Percentiles rank a stretch among this genome's conserved stretches.
Conservation (phyloP, 2,797 vertebrate genomes). For the Micrastur ruficollis region DNA sequence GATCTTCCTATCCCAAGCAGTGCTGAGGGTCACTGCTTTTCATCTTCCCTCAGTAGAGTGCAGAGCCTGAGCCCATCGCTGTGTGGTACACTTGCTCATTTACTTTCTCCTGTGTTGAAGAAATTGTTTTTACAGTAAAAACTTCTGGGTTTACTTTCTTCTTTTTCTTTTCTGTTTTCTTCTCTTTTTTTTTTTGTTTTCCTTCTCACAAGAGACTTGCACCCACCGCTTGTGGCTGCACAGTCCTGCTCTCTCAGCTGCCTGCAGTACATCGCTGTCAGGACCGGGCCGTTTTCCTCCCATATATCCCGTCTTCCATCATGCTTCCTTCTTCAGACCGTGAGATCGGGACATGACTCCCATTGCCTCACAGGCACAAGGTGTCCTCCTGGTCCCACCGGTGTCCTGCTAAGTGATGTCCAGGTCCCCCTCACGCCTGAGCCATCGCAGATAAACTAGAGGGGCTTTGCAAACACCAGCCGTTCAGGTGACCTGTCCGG, state of each 20-base stretch:
- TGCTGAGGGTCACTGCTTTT: background rate
- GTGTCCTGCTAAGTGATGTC: accelerated
- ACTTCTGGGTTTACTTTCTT: too few relatives aligned
- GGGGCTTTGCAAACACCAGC: background rate
- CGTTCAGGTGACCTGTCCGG: background rate
- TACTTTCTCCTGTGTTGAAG: background rate
- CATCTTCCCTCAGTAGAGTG: background rate
- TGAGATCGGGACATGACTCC: background rate
- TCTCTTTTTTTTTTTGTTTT: background rate
- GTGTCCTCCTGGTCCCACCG: background rate
- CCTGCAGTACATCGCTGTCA: background rate
- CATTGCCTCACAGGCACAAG: too few relatives aligned
- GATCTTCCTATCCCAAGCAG: background rate
- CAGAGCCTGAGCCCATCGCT: background rate
- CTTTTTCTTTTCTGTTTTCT: too few relatives aligned
- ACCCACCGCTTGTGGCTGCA: background rate
- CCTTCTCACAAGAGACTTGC: background rate
- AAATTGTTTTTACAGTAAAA: too few relatives aligned
- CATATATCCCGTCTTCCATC: background rate
- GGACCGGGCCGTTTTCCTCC: background rate
- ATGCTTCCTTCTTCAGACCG: accelerated
- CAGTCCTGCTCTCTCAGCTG: background rate
- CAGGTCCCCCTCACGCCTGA: accelerated
- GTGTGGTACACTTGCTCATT: background rate
- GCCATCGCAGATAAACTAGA: background rate